A percentile compares a stretch with the other conserved stretches of the same genome.
These are phyloP conservation scores for Elanoides forficatus DNA, from an alignment of 2,113 vertebrate genomes.

Conservation along the genomic window DNA sequence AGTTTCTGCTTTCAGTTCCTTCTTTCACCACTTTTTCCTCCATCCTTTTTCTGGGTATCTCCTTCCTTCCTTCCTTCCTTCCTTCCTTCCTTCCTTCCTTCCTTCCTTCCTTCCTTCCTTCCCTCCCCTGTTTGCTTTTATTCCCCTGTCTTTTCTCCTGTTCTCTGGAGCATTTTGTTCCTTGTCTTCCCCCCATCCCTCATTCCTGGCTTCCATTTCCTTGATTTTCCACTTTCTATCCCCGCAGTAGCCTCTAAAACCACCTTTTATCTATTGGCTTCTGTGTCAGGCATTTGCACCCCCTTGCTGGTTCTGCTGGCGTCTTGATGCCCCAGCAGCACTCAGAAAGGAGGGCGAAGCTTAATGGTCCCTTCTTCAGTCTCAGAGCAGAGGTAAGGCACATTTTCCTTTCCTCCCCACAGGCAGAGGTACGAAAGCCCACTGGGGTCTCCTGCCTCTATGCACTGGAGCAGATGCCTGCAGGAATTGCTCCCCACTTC, in stretches of 20 bases:
- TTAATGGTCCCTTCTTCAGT: neutral
- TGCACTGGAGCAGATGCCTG: neutral
- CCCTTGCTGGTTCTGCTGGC: neutral
- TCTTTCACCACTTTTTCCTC: neutral
- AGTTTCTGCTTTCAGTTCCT: neutral
- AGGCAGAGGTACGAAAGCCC: neutral
- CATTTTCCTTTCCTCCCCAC: neutral
- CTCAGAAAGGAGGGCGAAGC: fast-evolving
- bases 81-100: neutral
- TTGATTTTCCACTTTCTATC: neutral
- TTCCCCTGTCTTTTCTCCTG: neutral
- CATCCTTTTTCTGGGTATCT: neutral
- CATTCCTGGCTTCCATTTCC: neutral
- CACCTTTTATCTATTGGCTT: neutral
- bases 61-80: neutral
- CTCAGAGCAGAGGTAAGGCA: neutral
- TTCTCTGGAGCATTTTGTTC: neutral
- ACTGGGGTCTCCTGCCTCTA: neutral
- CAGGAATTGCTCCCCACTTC: neutral
- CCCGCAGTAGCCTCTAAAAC: neutral
- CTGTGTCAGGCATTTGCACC: neutral
- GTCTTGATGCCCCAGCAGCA: neutral
- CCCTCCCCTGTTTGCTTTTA: neutral
- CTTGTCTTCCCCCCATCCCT: neutral
- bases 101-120: neutral